These are phyloP conservation scores for Euschistus heros DNA, from an alignment of 1,140 invertebrate genomes.

Conservation along the genomic window DNA sequence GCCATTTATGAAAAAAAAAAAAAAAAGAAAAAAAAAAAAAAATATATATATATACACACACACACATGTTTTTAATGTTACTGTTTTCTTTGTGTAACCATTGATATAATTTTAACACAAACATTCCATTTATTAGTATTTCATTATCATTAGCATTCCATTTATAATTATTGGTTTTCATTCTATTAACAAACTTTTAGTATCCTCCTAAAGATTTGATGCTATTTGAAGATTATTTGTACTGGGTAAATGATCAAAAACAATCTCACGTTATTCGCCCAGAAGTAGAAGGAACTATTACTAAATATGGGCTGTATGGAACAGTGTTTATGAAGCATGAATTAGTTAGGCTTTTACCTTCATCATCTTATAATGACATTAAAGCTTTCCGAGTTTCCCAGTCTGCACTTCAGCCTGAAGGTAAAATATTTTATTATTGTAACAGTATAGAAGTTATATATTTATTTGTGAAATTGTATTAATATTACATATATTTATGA, in stretches of 20 bases:
- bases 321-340: conserved; percentile 15
- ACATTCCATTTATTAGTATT: conserved; percentile 1
- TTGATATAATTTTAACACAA: background rate
- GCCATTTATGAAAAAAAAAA: too few relatives aligned
- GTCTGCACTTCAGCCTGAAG: conserved; percentile 22
- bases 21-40: too few relatives aligned
- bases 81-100: background rate
- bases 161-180: background rate
- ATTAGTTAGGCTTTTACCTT: conserved; percentile 20
- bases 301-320: conserved; percentile 23
- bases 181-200: conserved; percentile 19
- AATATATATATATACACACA: too few relatives aligned
- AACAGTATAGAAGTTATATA: background rate
- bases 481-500: background rate
- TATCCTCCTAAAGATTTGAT: conserved; percentile 18
- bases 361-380: background rate
- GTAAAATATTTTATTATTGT: conserved; percentile 11
- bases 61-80: too few relatives aligned
- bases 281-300: conserved; percentile 19
- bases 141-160: conserved; percentile 10
- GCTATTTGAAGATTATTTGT: conserved; percentile 30
- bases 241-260: conserved; percentile 22
- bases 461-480: conserved; percentile 5
- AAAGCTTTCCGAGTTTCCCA: conserved; percentile 23
- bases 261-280: background rate